Conservation (phyloP, 2,888 invertebrate species). For the Sclerodermus sp. region DNA sequence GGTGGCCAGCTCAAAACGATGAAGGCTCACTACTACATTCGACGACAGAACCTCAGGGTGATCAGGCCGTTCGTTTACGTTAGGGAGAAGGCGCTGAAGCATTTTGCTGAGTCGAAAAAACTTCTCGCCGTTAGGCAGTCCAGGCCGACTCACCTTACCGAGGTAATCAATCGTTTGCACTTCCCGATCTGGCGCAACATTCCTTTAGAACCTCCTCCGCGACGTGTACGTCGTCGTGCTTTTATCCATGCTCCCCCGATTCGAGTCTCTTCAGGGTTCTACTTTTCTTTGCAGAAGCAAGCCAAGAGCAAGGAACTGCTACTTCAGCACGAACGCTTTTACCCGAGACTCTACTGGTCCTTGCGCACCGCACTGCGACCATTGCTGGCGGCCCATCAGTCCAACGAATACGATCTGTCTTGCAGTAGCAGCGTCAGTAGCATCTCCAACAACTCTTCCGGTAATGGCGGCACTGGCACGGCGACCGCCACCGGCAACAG, state of each 20-base stretch:
- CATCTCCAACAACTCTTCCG: conserved; percentile 26
- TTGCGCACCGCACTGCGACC: conserved; percentile 78
- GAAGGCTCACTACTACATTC: conserved; percentile 80
- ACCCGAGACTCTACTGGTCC: conserved; percentile 75
- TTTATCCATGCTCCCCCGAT: too few relatives aligned
- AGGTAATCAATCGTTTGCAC: conserved; percentile 18
- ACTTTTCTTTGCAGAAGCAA: not conserved
- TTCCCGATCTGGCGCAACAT: too few relatives aligned
- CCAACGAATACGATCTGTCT: conserved; percentile 9
- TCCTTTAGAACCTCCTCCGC: too few relatives aligned
- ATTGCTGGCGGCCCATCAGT: conserved; percentile 64
- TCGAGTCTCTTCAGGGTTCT: too few relatives aligned
- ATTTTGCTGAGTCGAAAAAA: conserved; percentile 73
- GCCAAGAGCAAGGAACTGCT: conserved; percentile 69
- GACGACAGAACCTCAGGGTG: conserved; percentile 79
- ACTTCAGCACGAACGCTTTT: conserved; percentile 73
- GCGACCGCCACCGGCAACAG: conserved; percentile 20
- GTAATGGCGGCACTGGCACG: conserved; percentile 24
- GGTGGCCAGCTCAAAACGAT: conserved; percentile 77
- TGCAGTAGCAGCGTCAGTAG: conserved; percentile 21
- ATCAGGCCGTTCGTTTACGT: conserved; percentile 87
- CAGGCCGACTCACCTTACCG: conserved; percentile 14
- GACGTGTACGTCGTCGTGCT: too few relatives aligned
- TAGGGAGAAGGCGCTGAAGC: conserved; percentile 72
- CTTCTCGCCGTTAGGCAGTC: conserved; percentile 61